Conservation (phyloP, 2,888 invertebrate genomes). For the Nebria salina region DNA sequence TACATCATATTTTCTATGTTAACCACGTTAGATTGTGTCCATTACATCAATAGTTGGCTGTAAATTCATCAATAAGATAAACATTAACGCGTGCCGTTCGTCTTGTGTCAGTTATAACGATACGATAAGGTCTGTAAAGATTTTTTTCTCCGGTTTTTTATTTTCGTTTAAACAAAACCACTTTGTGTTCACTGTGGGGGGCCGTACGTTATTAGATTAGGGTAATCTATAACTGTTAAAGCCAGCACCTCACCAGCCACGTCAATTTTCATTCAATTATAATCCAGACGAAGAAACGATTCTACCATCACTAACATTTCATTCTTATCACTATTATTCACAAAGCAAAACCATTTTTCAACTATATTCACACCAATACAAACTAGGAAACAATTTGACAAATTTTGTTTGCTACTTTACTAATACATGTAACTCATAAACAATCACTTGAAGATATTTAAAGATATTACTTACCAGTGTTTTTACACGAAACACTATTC, state of each 20-base stretch:
- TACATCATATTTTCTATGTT: background rate
- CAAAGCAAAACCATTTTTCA: background rate
- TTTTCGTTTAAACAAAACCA: slow-evolving; percentile 26
- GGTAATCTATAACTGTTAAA: slow-evolving; percentile 24
- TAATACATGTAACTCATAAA: background rate
- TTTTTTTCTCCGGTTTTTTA: background rate
- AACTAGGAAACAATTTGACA: background rate
- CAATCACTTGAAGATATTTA: background rate
- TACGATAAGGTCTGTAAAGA: slow-evolving; percentile 9
- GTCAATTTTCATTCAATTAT: slow-evolving; percentile 18
- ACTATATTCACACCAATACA: background rate
- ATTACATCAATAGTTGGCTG: slow-evolving; percentile 12
- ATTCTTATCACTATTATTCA: too few species aligned
- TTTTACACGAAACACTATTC: background rate
- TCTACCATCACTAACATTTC: background rate
- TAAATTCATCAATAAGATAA: slow-evolving; percentile 22
- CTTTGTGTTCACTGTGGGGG: slow-evolving; percentile 26
- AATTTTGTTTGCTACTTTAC: background rate
- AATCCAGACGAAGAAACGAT: background rate
- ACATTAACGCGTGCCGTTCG: slow-evolving; percentile 20
- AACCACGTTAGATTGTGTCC: background rate
- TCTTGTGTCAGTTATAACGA: slow-evolving; percentile 18
- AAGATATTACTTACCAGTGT: background rate
- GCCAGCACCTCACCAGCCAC: slow-evolving; percentile 10
- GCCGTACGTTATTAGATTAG: slow-evolving; percentile 26